Base-by-base conservation (phyloP, 2,113 vertebrate species). In the Laticauda laticaudata region DNA sequence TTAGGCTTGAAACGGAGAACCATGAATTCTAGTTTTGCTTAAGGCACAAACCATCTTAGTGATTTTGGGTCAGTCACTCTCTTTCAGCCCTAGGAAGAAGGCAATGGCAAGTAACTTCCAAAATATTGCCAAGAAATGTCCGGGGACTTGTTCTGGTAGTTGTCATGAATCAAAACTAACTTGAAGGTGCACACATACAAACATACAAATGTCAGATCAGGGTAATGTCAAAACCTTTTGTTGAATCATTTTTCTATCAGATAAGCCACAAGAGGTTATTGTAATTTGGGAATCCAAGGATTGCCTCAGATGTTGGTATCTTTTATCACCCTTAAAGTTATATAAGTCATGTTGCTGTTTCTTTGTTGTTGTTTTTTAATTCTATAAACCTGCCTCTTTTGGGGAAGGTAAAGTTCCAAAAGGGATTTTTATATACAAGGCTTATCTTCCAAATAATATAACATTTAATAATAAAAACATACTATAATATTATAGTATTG, bases 391-490 rank as follows among this genome's bases (percentile, higher is more conserved):
- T 3, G 51, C 48, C 86, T 4, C 0, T 0, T 88, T 93, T 89
- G 87, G 56, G 92, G 90, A 92, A 94, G 15, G 1, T 0, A 18
- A 0, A 3, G 90, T 29, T 23, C 93, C 90, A 48, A 92, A 94
- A 94, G 93, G 91, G 18, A 59, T 90, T 94, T 81, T 91, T 91
- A 10, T 88, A 29, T 1, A 12, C 59, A 29, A 88, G 7, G n/a
- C 5, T 94, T 48, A 1, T 93, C 93, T 95, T 90, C 94, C 92
- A 94, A 93, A 92, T 88, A 0, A 92, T 0, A 59, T 93, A 91
- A 92, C 34, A 39, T 39, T 39, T 39, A 39, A 39, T 39, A 39
- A 39, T 39, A 39, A 39, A 1, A 39, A 39, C 34, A 39, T 39
- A 39, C 34, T 39, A 39, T 39, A 39, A 39, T 39, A 39, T 39